These are phyloP conservation scores for Melitaea athalia DNA, from an alignment of 2,888 invertebrate species.

Conservation along the genomic window DNA sequence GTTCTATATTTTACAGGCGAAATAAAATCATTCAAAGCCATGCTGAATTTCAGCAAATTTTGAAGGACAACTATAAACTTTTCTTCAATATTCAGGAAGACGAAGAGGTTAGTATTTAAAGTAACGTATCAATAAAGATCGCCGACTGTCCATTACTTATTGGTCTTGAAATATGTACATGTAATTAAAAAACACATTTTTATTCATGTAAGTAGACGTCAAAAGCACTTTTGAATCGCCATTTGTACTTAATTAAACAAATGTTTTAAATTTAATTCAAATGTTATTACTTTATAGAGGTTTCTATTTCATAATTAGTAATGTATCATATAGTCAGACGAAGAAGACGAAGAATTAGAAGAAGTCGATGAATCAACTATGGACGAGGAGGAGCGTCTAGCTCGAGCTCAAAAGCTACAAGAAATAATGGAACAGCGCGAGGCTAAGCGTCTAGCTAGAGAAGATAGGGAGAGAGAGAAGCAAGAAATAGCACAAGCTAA, in stretches of 20 bases:
- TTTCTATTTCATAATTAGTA: background rate
- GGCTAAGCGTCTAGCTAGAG: constrained; percentile 54
- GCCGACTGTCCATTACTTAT: no score
- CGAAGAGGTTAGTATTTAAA: constrained; percentile 58
- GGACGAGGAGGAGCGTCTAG: constrained; percentile 70
- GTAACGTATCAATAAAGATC: background rate
- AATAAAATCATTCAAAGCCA: constrained; percentile 75
- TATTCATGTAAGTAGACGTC: no score
- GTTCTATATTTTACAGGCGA: constrained; percentile 50
- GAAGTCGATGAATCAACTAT: constrained; percentile 69
- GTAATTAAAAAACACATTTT: no score
- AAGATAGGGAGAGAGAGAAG: constrained; percentile 56
- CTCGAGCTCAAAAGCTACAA: constrained; percentile 54
- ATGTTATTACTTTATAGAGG: background rate
- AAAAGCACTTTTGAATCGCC: no score
- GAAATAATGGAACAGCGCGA: constrained; percentile 56
- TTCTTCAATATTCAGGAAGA: constrained; percentile 85
- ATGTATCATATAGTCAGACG: constrained; percentile 49
- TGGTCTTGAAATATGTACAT: no score
- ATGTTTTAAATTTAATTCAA: background rate
- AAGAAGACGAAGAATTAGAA: constrained; percentile 64
- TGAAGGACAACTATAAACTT: constrained; percentile 85
- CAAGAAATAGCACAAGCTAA: constrained; percentile 57
- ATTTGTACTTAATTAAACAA: no score
- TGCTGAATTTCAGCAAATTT: constrained; percentile 79